phyloP scores from a whole-genome alignment of 2,888 invertebrate species.

The Hipparchia sbordonii region DNA sequence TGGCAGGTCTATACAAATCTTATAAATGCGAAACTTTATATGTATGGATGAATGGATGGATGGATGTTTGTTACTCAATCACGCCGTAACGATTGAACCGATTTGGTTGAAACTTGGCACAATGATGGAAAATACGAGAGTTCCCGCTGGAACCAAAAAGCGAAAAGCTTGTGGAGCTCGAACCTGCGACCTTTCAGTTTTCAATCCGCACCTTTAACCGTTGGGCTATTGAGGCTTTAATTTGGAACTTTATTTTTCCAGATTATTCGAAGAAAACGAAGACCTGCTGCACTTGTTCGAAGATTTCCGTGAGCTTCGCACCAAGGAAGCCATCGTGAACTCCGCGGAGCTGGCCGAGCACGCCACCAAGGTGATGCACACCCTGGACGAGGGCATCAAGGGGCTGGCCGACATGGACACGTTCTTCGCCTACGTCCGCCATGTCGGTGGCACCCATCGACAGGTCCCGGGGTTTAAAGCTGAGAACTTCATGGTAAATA shows the following conservation, averaged over 20 bases:
- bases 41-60: too few relatives aligned
- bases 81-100: too few relatives aligned
- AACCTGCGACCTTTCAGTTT: too few relatives aligned
- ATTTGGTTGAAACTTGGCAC: too few relatives aligned
- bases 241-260: conserved; percentile 60
- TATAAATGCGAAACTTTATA: too few relatives aligned
- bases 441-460: conserved; percentile 91
- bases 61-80: too few relatives aligned
- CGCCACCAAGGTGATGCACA: conserved; percentile 93
- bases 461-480: conserved; percentile 92
- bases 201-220: too few relatives aligned
- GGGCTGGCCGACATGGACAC: conserved; percentile 91
- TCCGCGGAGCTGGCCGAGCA: conserved; percentile 93
- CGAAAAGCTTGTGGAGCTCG: too few relatives aligned
- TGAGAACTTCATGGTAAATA: conserved; percentile 92
- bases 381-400: conserved; percentile 93
- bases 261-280: conserved; percentile 92
- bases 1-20: too few relatives aligned
- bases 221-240: background rate
- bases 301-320: conserved; percentile 89
- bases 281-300: conserved; percentile 90
- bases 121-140: too few relatives aligned
- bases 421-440: conserved; percentile 90
- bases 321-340: conserved; percentile 88
- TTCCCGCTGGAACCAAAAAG: too few relatives aligned